These are phyloP conservation scores for Podarcis cretensis DNA, from an alignment of 2,113 vertebrate genomes.

Conservation along the genomic window DNA sequence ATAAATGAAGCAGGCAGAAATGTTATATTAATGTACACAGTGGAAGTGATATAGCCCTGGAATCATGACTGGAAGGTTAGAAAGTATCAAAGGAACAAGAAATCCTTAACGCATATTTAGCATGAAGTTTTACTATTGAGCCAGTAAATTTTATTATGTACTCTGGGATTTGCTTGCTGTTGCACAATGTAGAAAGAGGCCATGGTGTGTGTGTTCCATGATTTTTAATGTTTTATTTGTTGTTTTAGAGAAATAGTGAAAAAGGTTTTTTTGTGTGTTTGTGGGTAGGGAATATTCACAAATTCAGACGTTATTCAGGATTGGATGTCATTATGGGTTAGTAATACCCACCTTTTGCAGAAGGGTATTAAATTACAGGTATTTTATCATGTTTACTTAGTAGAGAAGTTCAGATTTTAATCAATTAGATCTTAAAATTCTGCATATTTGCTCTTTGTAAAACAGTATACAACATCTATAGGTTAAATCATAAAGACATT, in stretches of 20 bases:
- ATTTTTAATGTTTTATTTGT: constrained; percentile 18
- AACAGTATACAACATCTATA: neutral
- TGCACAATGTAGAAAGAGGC: neutral
- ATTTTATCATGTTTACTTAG: neutral
- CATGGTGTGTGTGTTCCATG: neutral
- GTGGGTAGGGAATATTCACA: neutral
- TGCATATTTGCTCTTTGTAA: neutral
- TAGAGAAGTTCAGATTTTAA: neutral
- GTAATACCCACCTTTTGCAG: neutral
- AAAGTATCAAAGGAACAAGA: neutral
- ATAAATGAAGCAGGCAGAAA: neutral
- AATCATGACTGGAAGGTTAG: constrained; percentile 3
- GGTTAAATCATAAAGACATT: neutral
- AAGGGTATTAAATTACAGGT: neutral
- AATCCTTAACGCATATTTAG: neutral
- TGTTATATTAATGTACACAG: neutral
- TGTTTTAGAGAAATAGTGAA: neutral
- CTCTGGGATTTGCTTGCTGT: constrained; percentile 6
- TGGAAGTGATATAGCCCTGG: neutral
- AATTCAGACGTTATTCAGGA: neutral
- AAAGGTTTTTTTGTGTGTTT: neutral
- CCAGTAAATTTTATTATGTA: constrained; percentile 35
- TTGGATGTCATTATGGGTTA: neutral
- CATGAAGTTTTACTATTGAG: constrained; percentile 26
- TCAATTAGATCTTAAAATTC: neutral